These are phyloP conservation scores for Aix galericulata DNA, from an alignment of 2,113 vertebrate species.

Conservation along the genomic window DNA sequence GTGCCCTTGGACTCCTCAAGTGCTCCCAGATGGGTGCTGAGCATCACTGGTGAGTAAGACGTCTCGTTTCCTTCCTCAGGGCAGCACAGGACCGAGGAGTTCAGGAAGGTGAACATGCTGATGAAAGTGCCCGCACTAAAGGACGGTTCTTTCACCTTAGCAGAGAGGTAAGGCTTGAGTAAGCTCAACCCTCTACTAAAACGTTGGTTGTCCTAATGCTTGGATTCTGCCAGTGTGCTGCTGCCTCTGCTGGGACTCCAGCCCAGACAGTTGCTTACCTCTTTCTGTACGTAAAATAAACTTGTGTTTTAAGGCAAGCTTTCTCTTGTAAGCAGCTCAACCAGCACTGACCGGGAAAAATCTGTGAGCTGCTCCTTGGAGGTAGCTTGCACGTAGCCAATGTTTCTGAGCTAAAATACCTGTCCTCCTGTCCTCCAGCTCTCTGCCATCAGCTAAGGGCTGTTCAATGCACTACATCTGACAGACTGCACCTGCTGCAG, in stretches of 20 bases:
- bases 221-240: background rate
- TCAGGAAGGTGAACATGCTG: constrained; percentile 77
- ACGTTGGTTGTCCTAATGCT: background rate
- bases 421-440: background rate
- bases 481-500: rapidly evolving
- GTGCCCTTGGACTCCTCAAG: background rate
- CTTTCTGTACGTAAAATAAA: background rate
- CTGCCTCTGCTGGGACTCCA: background rate
- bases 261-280: background rate
- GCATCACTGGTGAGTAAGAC: background rate
- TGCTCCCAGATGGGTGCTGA: background rate
- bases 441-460: background rate
- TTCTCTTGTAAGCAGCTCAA: background rate
- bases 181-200: background rate
- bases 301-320: background rate
- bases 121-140: constrained; percentile 83
- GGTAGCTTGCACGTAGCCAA: background rate
- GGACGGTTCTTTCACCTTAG: constrained; percentile 85
- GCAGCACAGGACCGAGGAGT: constrained; percentile 80
- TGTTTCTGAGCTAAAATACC: background rate
- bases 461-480: background rate
- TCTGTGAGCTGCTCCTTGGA: background rate
- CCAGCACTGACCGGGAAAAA: background rate
- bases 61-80: constrained; percentile 68
- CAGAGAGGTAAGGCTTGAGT: constrained; percentile 83